Evolutionary conservation across 2,888 invertebrate genomes (phyloP), one percentile per base, ranked within the genome.

Genomic region (Nomada ferruginata): DNA sequence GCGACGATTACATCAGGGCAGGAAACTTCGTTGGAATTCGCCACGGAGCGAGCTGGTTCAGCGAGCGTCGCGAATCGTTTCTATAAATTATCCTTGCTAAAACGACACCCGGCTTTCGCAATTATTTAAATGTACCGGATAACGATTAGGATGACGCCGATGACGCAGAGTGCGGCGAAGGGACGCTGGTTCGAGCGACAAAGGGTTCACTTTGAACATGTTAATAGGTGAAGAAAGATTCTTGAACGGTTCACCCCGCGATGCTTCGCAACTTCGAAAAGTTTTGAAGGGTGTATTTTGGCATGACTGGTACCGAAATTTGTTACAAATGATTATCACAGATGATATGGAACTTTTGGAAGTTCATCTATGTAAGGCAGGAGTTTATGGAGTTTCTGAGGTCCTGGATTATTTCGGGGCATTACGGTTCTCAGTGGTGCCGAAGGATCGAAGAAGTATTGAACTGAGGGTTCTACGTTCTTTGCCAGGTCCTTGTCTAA

Each of bases 51-150:
- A 86, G 86, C 70, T 83, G 83, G 79, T 82, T 80, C 85, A 83
- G 86, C 82, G 87, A 86, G 91, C 91, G 91, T 73, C 85, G 87
- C 92, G 90, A 93, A 93, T 93, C 89, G 91, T 82, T 89, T 84
- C 93, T 93, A 93, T 93, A 93, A 93, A 93, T 93, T 93, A 93
- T 91, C 90, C 88, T 79, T 85, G 89, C 87, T 89, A 90, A 91
- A 92, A 90, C 91, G 92, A 89, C 89, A 88, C 76, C 87, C 89
- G 88, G 93, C 90, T 91, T 92, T 89, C 91, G 92, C 92, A 93
- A 93, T 93, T 93, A 93, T 93, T 93, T 93, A 93, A 93, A 93
- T 93, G 91, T 87, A 91, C 87, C 85, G 89, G 87, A 88, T 85
- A 88, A 88, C 87, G 81, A 78, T 76, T 36, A 66, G 66, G 10